Conservation (phyloP, 2,113 vertebrate species). For the Pseudonaja textilis region DNA sequence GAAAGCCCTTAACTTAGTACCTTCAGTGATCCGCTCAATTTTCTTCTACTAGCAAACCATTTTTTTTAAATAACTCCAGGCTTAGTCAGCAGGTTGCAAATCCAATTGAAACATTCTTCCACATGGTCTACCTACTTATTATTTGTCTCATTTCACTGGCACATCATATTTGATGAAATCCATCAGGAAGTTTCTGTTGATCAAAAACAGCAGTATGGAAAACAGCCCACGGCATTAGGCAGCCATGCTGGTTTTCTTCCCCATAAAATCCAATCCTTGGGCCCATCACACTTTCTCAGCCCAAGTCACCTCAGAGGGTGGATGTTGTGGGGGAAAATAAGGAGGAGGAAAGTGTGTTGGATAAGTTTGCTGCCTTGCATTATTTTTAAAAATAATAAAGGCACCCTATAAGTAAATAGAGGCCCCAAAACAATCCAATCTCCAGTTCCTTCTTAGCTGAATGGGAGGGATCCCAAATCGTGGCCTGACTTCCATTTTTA, state of each 20-base stretch:
- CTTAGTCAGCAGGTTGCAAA: neutral
- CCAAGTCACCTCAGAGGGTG: neutral
- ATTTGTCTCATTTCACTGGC: neutral
- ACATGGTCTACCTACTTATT: neutral
- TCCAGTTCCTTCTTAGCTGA: neutral
- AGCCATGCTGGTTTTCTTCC: neutral
- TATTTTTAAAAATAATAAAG: neutral
- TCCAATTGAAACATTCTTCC: neutral
- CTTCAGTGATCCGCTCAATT: neutral
- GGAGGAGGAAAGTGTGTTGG: neutral
- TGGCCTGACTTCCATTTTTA: neutral
- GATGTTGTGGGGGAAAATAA: neutral
- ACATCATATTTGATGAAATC: neutral
- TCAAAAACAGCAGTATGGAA: rapidly evolving
- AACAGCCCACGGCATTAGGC: rapidly evolving
- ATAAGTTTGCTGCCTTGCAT: neutral
- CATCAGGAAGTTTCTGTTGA: neutral
- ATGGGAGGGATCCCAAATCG: neutral
- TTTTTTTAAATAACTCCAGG: neutral
- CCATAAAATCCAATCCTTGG: neutral
- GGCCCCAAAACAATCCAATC: neutral
- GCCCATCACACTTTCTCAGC: neutral
- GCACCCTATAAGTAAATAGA: neutral
- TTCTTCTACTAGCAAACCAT: neutral
- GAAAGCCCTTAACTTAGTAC: neutral